Percentiles rank a stretch among this genome's conserved stretches.
These are phyloP conservation scores for Eidolon helvum DNA, from an alignment of 2,113 vertebrate species.

Conservation along the genomic window DNA sequence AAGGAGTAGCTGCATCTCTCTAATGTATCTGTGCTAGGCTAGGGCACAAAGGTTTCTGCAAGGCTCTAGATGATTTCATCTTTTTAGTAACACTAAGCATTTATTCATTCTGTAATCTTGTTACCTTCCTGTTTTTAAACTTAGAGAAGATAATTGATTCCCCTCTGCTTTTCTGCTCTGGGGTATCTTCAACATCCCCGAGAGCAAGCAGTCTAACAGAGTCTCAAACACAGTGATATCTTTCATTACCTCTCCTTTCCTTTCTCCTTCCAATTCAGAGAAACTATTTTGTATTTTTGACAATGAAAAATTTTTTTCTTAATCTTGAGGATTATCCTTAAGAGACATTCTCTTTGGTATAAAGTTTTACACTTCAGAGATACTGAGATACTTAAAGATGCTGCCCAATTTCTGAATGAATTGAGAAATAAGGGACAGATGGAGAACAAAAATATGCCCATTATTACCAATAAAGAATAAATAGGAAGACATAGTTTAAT, in stretches of 20 bases:
- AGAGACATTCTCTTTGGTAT: not conserved
- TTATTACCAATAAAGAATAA: not conserved
- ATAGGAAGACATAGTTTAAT: not conserved
- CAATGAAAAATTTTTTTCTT: not conserved
- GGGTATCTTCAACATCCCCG: not conserved
- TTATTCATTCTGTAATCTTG: not conserved
- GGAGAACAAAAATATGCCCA: not conserved
- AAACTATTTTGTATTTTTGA: not conserved
- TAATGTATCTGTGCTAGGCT: not conserved
- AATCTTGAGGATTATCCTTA: not conserved
- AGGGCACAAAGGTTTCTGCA: not conserved
- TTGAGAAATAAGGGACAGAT: not conserved
- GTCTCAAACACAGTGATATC: not conserved
- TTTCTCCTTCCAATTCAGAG: not conserved
- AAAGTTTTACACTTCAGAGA: not conserved
- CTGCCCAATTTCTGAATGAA: not conserved
- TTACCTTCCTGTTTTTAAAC: not conserved
- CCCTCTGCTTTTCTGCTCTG: not conserved
- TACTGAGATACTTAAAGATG: not conserved
- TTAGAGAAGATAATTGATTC: not conserved
- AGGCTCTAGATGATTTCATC: not conserved
- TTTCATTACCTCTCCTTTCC: not conserved
- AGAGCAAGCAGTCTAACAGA: accelerated
- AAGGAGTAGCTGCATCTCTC: not conserved
- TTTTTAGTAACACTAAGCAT: not conserved